Evolutionary conservation across 2,113 vertebrate species (phyloP).

Genomic region (Callaeas wilsoni): DNA sequence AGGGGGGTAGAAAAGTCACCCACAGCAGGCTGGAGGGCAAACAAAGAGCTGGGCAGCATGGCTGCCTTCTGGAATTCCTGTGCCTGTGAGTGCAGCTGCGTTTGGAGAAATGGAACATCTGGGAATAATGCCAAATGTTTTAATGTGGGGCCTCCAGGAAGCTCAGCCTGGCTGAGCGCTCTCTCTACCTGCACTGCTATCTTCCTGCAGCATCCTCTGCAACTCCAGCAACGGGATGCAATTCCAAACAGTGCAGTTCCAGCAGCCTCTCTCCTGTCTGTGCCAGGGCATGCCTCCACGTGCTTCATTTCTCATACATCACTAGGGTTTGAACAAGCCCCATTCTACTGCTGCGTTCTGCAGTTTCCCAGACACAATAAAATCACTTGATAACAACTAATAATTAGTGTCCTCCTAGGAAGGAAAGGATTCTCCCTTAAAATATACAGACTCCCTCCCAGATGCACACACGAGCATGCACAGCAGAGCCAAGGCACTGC

Average conservation of each 20-base stretch:
- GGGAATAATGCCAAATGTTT: conserved; percentile 13
- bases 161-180: neutral
- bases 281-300: neutral
- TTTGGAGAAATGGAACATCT: neutral
- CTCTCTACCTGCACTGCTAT: rapidly evolving
- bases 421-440: neutral
- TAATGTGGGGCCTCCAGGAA: neutral
- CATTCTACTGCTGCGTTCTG: neutral
- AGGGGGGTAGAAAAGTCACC: neutral
- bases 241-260: neutral
- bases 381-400: neutral
- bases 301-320: neutral
- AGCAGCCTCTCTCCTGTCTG: neutral
- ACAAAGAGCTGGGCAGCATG: neutral
- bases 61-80: neutral
- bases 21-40: neutral
- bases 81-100: neutral
- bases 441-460: neutral
- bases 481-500: neutral
- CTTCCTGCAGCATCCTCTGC: neutral
- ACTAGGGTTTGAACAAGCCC: neutral
- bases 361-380: neutral
- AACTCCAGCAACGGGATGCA: neutral
- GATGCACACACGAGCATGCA: neutral
- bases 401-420: neutral